Evolutionary conservation across 2,888 invertebrate species (phyloP).

Genomic region (Bembecia ichneumoniformis): DNA sequence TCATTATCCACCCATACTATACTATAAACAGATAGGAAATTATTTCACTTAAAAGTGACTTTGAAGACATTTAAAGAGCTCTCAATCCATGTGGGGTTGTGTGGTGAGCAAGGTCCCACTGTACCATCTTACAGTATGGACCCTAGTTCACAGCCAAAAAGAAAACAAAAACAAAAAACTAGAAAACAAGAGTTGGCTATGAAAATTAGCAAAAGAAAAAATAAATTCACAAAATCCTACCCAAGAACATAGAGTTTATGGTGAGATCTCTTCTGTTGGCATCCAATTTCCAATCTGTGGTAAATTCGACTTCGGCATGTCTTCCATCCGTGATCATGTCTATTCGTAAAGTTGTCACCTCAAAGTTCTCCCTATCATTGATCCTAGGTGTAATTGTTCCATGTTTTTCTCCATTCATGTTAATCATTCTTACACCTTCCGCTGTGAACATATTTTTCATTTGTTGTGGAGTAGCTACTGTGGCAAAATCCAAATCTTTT

Average conservation of each 20-base stretch:
- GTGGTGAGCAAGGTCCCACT: too few species aligned
- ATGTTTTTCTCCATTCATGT: constrained; percentile 92
- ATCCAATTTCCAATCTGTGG: constrained; percentile 93
- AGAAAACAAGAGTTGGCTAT: not conserved
- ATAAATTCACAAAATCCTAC: constrained; percentile 37
- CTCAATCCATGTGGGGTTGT: too few species aligned
- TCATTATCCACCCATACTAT: too few species aligned
- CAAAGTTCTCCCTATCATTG: constrained; percentile 94
- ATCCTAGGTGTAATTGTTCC: constrained; percentile 97
- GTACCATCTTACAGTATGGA: too few species aligned
- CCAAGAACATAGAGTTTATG: constrained; percentile 97
- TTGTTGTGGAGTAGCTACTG: constrained; percentile 94
- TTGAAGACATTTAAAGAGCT: too few species aligned
- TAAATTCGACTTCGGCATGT: constrained; percentile 95
- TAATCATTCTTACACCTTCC: constrained; percentile 92
- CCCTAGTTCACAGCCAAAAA: not conserved
- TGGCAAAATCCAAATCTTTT: constrained; percentile 97
- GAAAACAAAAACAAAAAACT: too few species aligned
- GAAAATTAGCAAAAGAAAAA: not conserved
- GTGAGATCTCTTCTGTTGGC: constrained; percentile 96
- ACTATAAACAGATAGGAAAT: too few species aligned
- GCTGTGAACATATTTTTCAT: constrained; percentile 94
- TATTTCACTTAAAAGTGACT: too few species aligned
- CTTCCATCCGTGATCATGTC: constrained; percentile 94
- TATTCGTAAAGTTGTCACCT: constrained; percentile 93